These are phyloP conservation scores for Nemoura dubitans DNA, from an alignment of 2,888 invertebrate species.

Conservation along the genomic window DNA sequence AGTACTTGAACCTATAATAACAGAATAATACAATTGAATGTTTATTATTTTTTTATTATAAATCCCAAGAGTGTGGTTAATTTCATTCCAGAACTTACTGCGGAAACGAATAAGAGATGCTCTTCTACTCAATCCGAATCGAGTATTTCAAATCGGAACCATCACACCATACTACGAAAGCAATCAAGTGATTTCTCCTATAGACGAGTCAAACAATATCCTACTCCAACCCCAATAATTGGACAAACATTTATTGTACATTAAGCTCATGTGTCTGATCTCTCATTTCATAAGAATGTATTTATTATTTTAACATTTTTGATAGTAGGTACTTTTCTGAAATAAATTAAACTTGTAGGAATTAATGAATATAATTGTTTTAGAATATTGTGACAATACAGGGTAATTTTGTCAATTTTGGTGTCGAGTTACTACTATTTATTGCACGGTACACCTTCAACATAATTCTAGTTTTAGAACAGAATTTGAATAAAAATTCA, in stretches of 20 bases:
- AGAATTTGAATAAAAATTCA: too few species aligned
- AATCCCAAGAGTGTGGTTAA: neutral
- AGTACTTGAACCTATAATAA: too few species aligned
- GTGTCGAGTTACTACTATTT: too few species aligned
- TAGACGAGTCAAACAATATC: slow-evolving; percentile 1
- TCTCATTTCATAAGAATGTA: too few species aligned
- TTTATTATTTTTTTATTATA: neutral
- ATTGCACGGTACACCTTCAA: too few species aligned
- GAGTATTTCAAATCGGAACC: slow-evolving; percentile 23
- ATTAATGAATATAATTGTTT: too few species aligned
- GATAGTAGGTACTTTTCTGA: neutral
- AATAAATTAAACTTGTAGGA: neutral
- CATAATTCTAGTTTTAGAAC: too few species aligned
- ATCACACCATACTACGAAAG: slow-evolving; percentile 20
- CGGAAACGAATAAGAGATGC: neutral
- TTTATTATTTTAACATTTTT: neutral
- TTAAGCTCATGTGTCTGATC: too few species aligned
- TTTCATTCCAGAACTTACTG: slow-evolving; percentile 3
- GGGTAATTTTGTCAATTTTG: too few species aligned
- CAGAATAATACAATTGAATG: too few species aligned
- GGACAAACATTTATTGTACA: neutral
- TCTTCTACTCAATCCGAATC: neutral
- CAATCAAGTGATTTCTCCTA: slow-evolving; percentile 21
- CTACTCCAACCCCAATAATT: neutral
- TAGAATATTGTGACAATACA: too few species aligned